Conservation (phyloP, 92 coral and sea anemone genomes). For the Anthopleura xanthogrammica region DNA sequence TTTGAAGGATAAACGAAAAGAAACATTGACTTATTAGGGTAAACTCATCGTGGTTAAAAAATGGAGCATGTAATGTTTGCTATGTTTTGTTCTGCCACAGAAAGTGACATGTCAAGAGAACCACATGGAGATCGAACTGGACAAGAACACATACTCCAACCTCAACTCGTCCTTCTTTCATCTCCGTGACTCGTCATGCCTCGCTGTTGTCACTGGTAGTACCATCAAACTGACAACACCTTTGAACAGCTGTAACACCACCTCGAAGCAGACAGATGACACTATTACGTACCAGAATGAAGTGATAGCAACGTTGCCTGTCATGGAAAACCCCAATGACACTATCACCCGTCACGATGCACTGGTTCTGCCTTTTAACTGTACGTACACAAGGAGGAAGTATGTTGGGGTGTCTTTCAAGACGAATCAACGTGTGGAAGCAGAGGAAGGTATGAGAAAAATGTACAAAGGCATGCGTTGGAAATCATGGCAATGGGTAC, state of each 20-base stretch:
- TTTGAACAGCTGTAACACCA: slow-evolving; percentile 47
- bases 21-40: no score
- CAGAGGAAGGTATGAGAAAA: slow-evolving; percentile 31
- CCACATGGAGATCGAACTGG: slow-evolving; percentile 38
- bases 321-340: not conserved
- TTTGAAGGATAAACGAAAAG: no score
- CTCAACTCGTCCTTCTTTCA: slow-evolving; percentile 37
- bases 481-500: no score
- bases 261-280: slow-evolving; percentile 31
- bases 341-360: slow-evolving; percentile 30
- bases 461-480: no score
- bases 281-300: slow-evolving; percentile 29
- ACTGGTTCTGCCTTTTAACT: slow-evolving; percentile 37
- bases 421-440: slow-evolving; percentile 21
- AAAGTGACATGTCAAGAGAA: slow-evolving; percentile 40
- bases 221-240: slow-evolving; percentile 38
- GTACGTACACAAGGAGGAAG: slow-evolving; percentile 34
- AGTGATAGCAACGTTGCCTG: slow-evolving; percentile 22
- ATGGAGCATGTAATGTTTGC: no score
- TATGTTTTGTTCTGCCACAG: no score
- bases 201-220: slow-evolving; percentile 13
- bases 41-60: no score
- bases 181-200: slow-evolving; percentile 28
- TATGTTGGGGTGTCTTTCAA: slow-evolving; percentile 26
- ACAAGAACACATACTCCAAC: slow-evolving; percentile 24